Percentiles rank a stretch among this genome's conserved stretches.
These are phyloP conservation scores for Romanomermis culicivorax DNA, from an alignment of 2,888 invertebrate genomes.

Conservation along the genomic window DNA sequence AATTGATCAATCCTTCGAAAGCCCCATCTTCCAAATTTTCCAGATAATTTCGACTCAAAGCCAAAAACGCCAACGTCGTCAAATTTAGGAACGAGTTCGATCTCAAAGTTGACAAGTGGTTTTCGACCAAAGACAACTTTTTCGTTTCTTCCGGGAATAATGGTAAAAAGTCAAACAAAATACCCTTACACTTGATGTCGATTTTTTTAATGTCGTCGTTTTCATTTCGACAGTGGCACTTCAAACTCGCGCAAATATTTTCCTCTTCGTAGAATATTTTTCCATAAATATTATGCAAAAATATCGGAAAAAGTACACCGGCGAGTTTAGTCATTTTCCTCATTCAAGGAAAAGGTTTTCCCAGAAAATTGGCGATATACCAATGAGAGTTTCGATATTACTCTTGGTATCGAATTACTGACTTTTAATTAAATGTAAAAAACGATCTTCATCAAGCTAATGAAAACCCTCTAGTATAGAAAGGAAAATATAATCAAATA, in stretches of 20 bases:
- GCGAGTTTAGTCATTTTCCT: too few relatives aligned
- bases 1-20: background rate
- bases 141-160: constrained; percentile 3
- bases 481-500: too few relatives aligned
- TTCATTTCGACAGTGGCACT: background rate
- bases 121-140: background rate
- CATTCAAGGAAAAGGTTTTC: too few relatives aligned
- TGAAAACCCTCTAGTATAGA: too few relatives aligned
- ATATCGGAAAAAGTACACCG: too few relatives aligned
- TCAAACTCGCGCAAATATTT: background rate
- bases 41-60: background rate
- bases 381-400: too few relatives aligned
- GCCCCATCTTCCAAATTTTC: background rate
- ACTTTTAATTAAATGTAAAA: too few relatives aligned
- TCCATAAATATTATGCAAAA: too few relatives aligned
- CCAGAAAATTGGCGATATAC: too few relatives aligned
- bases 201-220: background rate
- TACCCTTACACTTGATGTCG: background rate
- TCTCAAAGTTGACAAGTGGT: background rate
- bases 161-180: background rate
- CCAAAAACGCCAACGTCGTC: background rate
- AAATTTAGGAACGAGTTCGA: background rate
- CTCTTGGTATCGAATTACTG: too few relatives aligned
- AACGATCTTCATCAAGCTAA: too few relatives aligned
- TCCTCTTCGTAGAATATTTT: background rate